phyloP scores from a whole-genome alignment of 2,797 vertebrate genomes.

The Etheostoma perlongum region DNA sequence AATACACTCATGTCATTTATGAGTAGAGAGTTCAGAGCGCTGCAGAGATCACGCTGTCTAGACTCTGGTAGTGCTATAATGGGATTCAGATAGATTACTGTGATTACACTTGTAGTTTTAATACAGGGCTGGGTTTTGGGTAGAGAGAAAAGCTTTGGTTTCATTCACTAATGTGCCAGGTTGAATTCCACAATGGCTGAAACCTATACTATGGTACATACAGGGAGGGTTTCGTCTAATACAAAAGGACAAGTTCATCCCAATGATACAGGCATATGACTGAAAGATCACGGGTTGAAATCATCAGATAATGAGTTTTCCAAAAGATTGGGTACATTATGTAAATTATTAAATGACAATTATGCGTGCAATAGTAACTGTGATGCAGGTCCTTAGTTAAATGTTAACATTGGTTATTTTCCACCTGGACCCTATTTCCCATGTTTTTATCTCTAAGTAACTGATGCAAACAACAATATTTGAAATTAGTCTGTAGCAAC shows the following conservation, averaged over 20 bases:
- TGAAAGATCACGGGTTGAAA: background rate
- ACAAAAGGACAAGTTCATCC: background rate
- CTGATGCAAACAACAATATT: no score
- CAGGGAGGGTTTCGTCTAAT: background rate
- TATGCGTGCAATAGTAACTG: no score
- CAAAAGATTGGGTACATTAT: background rate
- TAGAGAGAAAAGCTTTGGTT: slow-evolving; percentile 36
- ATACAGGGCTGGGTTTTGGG: slow-evolving; percentile 61
- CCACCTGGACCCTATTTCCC: no score
- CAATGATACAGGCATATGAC: background rate
- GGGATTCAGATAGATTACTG: slow-evolving; percentile 87
- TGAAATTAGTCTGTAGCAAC: no score
- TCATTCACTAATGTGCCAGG: slow-evolving; percentile 48
- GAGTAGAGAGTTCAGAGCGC: slow-evolving; percentile 42
- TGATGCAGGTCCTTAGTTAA: no score
- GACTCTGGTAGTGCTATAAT: slow-evolving; percentile 88
- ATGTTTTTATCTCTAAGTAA: no score
- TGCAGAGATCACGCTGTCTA: slow-evolving; percentile 85
- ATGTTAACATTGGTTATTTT: no score
- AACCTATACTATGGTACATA: background rate
- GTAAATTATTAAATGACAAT: no score
- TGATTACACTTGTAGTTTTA: slow-evolving; percentile 84
- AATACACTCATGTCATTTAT: slow-evolving; percentile 58
- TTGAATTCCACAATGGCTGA: slow-evolving; percentile 40
- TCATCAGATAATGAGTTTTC: background rate